Evolutionary conservation across 2,797 vertebrate genomes (phyloP).

Genomic region (Nothura maculosa): DNA sequence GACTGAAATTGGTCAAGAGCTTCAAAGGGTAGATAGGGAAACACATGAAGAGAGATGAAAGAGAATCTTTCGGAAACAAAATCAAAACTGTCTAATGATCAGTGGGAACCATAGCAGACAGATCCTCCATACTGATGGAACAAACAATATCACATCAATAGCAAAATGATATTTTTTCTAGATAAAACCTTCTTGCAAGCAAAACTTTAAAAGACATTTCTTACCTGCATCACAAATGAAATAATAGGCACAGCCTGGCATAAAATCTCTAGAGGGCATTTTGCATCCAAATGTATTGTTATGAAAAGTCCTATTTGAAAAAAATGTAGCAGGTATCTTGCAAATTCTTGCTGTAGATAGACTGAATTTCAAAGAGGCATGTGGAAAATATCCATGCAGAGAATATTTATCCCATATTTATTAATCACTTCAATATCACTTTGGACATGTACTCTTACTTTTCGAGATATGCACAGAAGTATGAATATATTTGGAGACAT

Average conservation of each 20-base stretch:
- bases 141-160: not conserved
- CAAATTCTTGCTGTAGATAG: not conserved
- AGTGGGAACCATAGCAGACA: not conserved
- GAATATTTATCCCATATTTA: not conserved
- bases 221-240: constrained; percentile 1
- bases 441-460: constrained; percentile 1
- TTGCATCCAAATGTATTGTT: not conserved
- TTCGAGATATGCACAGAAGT: not conserved
- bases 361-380: not conserved
- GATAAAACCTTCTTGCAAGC: not conserved
- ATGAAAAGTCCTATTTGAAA: not conserved
- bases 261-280: not conserved
- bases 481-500: not conserved
- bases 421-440: not conserved
- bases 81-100: not conserved
- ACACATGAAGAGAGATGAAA: not conserved
- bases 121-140: not conserved
- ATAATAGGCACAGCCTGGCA: not conserved
- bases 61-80: not conserved
- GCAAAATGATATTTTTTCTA: not conserved
- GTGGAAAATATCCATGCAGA: not conserved
- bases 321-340: not conserved
- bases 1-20: not conserved
- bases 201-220: not conserved
- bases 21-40: not conserved